Evolutionary conservation across 2,113 vertebrate species (phyloP).

Genomic region (Xyliphius kryptos): DNA sequence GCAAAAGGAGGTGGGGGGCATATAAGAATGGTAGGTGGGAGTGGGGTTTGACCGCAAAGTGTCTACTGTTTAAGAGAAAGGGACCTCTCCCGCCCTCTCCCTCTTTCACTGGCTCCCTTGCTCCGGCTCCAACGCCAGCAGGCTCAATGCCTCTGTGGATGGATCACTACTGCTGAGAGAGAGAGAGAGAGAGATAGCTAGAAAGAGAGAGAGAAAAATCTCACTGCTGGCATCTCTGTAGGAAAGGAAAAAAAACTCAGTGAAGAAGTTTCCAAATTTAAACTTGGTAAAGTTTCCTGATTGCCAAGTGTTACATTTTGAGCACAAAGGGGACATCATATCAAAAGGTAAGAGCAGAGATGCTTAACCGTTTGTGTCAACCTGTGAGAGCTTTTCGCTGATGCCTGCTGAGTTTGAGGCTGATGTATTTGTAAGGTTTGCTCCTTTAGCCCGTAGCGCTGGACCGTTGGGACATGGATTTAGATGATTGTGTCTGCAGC

Average conservation of each 20-base stretch:
- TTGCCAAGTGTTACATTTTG: not conserved
- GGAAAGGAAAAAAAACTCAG: slow-evolving; percentile 40
- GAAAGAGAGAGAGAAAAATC: slow-evolving; percentile 50
- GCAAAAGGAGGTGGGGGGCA: slow-evolving; percentile 25
- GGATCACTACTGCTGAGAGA: slow-evolving; percentile 41
- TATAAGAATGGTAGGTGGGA: slow-evolving; percentile 46
- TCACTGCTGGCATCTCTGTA: slow-evolving; percentile 63
- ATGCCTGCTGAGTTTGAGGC: not conserved
- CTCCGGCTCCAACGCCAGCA: slow-evolving; percentile 47
- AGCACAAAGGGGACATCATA: slow-evolving; percentile 17
- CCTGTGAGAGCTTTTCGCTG: slow-evolving; percentile 16
- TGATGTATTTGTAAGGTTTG: not conserved
- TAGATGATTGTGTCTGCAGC: too few species aligned
- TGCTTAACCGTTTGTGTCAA: slow-evolving; percentile 9
- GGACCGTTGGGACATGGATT: too few species aligned
- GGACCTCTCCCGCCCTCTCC: slow-evolving; percentile 56
- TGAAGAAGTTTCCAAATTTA: slow-evolving; percentile 6
- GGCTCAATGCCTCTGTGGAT: slow-evolving; percentile 44
- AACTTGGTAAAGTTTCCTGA: slow-evolving; percentile 21
- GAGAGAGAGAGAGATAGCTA: slow-evolving; percentile 16
- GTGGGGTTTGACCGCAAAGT: slow-evolving; percentile 70
- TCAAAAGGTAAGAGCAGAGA: slow-evolving; percentile 36
- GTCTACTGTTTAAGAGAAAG: slow-evolving; percentile 69
- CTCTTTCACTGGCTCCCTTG: slow-evolving; percentile 43
- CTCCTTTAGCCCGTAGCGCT: too few species aligned